phyloP scores from a whole-genome alignment of 2,113 vertebrate species.

The Lagenorhynchus albirostris region DNA sequence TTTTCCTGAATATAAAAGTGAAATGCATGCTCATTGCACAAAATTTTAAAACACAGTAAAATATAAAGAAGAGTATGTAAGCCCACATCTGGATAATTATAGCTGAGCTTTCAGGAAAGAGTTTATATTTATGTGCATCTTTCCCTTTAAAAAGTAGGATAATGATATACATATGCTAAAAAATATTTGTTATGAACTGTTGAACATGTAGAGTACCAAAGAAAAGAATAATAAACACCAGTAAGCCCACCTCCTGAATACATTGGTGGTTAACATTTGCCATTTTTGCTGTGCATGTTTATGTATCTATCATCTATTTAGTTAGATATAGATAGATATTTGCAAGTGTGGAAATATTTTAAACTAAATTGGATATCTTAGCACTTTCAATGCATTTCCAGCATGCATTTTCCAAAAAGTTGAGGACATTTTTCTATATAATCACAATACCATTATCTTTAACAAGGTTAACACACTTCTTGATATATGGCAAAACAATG shows the following conservation, averaged over 20 bases:
- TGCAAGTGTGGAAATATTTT: slow-evolving; percentile 4
- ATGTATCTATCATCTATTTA: not conserved
- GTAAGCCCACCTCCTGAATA: not conserved
- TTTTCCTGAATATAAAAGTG: slow-evolving; percentile 26
- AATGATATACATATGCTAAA: not conserved
- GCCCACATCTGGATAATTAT: not conserved
- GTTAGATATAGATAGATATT: not conserved
- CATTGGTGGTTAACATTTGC: not conserved
- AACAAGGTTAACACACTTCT: not conserved
- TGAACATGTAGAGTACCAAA: not conserved
- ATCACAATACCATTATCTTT: not conserved
- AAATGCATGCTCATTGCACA: not conserved
- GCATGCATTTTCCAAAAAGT: not conserved
- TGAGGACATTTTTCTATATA: not conserved
- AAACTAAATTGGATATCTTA: not conserved
- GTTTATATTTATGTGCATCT: not conserved
- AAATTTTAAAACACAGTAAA: not conserved
- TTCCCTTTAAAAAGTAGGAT: not conserved
- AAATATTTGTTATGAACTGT: not conserved
- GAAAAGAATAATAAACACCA: not conserved
- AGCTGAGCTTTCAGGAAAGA: not conserved
- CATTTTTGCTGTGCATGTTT: not conserved
- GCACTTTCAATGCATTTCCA: not conserved
- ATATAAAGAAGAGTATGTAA: not conserved
- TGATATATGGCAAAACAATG: not conserved